Percentiles rank a stretch among this genome's conserved stretches.
Conservation (phyloP, 2,797 vertebrate genomes). For the Sebastes flavidus region DNA sequence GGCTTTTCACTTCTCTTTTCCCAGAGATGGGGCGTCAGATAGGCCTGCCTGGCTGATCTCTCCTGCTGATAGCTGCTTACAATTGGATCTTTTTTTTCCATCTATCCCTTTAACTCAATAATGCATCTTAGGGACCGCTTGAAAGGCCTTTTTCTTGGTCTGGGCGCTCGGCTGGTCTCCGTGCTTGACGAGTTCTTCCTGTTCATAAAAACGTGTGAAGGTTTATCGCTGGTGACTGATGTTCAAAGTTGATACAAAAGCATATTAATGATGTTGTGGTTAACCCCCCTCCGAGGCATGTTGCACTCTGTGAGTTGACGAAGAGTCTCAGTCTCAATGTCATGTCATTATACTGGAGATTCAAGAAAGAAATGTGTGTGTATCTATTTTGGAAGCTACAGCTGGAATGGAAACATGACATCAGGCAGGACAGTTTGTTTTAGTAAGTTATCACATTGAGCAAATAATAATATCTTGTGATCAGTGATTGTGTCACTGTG, state of each 20-base stretch:
- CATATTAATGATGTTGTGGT: slow-evolving; percentile 64
- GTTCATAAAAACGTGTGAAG: slow-evolving; percentile 73
- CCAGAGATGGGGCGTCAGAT: slow-evolving; percentile 84
- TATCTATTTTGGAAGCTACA: not conserved
- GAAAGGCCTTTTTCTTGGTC: slow-evolving; percentile 54
- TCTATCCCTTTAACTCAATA: slow-evolving; percentile 80
- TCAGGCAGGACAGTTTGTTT: slow-evolving; percentile 27
- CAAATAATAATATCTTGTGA: slow-evolving; percentile 43
- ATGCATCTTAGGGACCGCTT: slow-evolving; percentile 63
- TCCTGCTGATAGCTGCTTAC: slow-evolving; percentile 77
- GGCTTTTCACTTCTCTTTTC: slow-evolving; percentile 82
- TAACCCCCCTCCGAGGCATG: slow-evolving; percentile 20
- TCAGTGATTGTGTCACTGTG: slow-evolving; percentile 42
- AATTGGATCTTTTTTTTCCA: slow-evolving; percentile 80
- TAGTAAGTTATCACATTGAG: slow-evolving; percentile 27
- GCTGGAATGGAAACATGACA: slow-evolving; percentile 34
- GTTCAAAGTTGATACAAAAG: slow-evolving; percentile 61
- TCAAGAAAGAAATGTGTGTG: not conserved
- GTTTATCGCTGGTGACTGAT: slow-evolving; percentile 73
- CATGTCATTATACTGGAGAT: not conserved
- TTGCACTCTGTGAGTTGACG: slow-evolving; percentile 1
- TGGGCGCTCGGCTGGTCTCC: slow-evolving; percentile 58
- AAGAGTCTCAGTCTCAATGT: not conserved
- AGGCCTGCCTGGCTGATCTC: slow-evolving; percentile 77
- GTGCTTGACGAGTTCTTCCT: slow-evolving; percentile 73